Percentiles rank a stretch among this genome's conserved stretches.
Conservation (phyloP, 2,888 invertebrate species). For the Pyrocoelia pectoralis region DNA sequence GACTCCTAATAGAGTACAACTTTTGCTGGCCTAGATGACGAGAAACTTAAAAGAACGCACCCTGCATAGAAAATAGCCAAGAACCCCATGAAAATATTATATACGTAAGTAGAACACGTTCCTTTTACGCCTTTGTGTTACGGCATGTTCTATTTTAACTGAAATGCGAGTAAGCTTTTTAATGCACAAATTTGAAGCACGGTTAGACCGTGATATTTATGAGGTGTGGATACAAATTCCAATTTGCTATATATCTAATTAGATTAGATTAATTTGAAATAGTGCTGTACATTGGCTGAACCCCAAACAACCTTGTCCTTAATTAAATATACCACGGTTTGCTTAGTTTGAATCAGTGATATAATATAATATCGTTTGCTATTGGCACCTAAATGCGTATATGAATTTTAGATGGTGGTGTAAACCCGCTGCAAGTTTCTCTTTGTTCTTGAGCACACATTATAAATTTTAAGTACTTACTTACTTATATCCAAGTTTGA, state of each 20-base stretch:
- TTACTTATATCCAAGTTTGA: too few species aligned
- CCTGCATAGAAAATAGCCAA: conserved; percentile 23
- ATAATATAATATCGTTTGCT: too few species aligned
- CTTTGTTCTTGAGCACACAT: too few species aligned
- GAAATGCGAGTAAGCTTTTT: too few species aligned
- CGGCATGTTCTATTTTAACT: background rate
- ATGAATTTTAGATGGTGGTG: background rate
- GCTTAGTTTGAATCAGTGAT: too few species aligned
- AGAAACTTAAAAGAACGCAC: conserved; percentile 26
- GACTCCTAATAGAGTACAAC: conserved; percentile 22
- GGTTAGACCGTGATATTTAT: conserved; percentile 15
- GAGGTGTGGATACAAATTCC: conserved; percentile 23
- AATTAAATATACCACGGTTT: too few species aligned
- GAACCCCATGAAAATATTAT: conserved; percentile 19
- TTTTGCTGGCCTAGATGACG: conserved; percentile 21
- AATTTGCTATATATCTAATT: conserved; percentile 24
- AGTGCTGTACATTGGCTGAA: too few species aligned
- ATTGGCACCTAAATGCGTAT: background rate
- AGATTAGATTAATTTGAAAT: conserved; percentile 8
- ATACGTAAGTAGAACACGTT: conserved; percentile 4
- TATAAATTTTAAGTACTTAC: too few species aligned
- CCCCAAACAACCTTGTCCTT: too few species aligned
- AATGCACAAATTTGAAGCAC: conserved; percentile 3
- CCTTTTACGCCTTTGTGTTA: background rate
- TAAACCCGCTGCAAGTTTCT: too few species aligned